Evolutionary conservation across 1,140 invertebrate genomes (phyloP).

Genomic region (Dreissena rostriformis): DNA sequence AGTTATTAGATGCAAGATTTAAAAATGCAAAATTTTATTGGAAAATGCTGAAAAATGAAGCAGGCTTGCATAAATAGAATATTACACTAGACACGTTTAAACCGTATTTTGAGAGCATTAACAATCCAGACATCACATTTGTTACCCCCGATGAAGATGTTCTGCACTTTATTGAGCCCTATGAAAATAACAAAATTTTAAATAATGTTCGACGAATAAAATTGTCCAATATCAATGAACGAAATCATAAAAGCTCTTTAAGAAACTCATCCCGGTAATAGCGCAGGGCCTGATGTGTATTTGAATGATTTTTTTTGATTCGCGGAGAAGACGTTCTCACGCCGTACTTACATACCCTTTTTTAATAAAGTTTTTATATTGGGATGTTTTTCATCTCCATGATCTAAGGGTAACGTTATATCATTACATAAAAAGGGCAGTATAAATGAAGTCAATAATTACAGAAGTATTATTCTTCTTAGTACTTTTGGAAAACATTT

Average conservation of each 20-base stretch:
- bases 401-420: conserved; percentile 20
- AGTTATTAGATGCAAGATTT: too few species aligned
- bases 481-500: conserved; percentile 1
- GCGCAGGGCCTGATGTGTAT: conserved; percentile 7
- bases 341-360: background rate
- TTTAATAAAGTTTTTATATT: background rate
- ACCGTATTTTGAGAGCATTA: conserved; percentile 31
- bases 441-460: conserved; percentile 5
- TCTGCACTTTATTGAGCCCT: conserved; percentile 22
- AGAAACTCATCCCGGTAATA: background rate
- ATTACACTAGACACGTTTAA: background rate
- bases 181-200: conserved; percentile 27
- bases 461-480: conserved; percentile 6
- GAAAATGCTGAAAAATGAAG: too few species aligned
- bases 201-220: conserved; percentile 30
- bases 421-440: conserved; percentile 5
- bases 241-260: background rate
- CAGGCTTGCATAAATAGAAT: background rate
- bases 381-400: conserved; percentile 20
- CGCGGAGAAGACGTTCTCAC: background rate
- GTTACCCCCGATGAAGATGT: conserved; percentile 37
- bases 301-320: conserved; percentile 22
- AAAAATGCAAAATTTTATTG: too few species aligned
- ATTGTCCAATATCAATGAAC: background rate
- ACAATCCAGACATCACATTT: conserved; percentile 11